Evolutionary conservation across 2,113 vertebrate species (phyloP).

Genomic region (Tupaia tana): DNA sequence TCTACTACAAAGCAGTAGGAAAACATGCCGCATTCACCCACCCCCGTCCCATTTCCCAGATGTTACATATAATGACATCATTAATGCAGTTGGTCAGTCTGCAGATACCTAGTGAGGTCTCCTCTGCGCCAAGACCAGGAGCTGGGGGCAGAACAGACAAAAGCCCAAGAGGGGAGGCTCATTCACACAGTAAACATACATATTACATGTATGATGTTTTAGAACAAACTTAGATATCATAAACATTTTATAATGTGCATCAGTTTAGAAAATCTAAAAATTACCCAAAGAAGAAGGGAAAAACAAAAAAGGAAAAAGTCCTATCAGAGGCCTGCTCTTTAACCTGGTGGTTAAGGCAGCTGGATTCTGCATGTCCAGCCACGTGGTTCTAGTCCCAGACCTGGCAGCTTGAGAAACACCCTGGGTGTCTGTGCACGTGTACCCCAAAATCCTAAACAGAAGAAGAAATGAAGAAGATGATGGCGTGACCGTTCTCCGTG

Average conservation of each 20-base stretch:
- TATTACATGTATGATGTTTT: not conserved
- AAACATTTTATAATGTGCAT: not conserved
- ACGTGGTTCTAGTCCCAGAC: too few relatives aligned
- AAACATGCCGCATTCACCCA: accelerated
- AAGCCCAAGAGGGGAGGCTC: not conserved
- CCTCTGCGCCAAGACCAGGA: not conserved
- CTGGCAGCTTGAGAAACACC: too few relatives aligned
- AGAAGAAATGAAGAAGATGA: too few relatives aligned
- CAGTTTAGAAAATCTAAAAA: slow-evolving; percentile 46
- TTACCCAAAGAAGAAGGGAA: not conserved
- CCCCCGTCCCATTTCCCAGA: not conserved
- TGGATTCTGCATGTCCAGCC: too few relatives aligned
- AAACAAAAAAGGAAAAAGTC: not conserved
- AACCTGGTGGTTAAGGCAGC: too few relatives aligned
- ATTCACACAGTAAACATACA: not conserved
- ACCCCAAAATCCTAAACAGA: too few relatives aligned
- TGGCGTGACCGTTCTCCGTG: too few relatives aligned
- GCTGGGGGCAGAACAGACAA: not conserved
- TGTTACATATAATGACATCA: not conserved
- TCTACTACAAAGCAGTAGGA: not conserved
- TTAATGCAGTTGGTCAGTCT: too few relatives aligned
- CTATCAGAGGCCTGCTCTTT: not conserved
- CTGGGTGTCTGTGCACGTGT: too few relatives aligned
- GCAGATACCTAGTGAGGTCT: not conserved
- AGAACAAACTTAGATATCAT: not conserved